Evolutionary conservation across 2,797 vertebrate genomes (phyloP).

Genomic region (Synanceia verrucosa): DNA sequence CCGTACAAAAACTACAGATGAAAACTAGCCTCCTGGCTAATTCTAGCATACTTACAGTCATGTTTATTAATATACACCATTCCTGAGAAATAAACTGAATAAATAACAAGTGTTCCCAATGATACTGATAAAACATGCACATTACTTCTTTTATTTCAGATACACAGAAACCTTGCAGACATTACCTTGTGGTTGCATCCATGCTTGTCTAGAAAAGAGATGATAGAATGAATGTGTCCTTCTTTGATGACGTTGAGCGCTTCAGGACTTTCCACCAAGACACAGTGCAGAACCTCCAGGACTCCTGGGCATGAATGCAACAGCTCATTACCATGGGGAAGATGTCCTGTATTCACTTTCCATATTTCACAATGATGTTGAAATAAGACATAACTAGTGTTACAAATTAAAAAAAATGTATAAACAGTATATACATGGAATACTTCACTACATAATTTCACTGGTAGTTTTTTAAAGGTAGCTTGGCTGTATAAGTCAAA

Average conservation of each 20-base stretch:
- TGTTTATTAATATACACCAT: background rate
- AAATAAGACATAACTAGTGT: background rate
- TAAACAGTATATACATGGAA: background rate
- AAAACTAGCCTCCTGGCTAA: background rate
- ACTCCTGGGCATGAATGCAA: conserved; percentile 81
- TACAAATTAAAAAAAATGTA: background rate
- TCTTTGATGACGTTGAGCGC: conserved; percentile 94
- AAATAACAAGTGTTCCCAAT: background rate
- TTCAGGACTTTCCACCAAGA: conserved; percentile 93
- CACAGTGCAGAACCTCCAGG: conserved; percentile 94
- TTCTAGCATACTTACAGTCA: background rate
- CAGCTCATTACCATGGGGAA: background rate
- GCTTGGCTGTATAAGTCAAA: no score
- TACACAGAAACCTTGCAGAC: background rate
- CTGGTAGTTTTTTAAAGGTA: no score
- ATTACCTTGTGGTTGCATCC: conserved; percentile 92
- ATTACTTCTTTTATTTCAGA: background rate
- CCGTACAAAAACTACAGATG: no score
- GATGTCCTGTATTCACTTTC: background rate
- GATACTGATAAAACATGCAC: background rate
- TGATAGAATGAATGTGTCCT: conserved; percentile 92
- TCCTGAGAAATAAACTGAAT: background rate
- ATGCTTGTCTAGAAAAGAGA: conserved; percentile 93
- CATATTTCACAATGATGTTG: background rate
- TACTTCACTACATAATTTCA: background rate